Evolutionary conservation across 2,113 vertebrate species (phyloP).

Genomic region (Rhadina sibilatrix): DNA sequence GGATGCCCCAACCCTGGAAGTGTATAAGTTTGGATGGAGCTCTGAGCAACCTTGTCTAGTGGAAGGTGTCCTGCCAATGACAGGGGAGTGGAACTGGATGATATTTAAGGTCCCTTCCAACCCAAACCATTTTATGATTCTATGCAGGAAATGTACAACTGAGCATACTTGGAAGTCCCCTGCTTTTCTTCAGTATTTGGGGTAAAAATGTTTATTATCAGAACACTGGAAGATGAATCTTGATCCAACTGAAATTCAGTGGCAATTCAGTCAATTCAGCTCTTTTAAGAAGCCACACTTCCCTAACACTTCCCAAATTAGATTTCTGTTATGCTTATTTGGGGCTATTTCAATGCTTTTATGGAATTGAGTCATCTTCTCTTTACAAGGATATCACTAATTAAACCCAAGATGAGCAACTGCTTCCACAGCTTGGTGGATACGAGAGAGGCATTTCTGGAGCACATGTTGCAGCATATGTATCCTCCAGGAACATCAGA

Average conservation of each 20-base stretch:
- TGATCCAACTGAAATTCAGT: accelerated
- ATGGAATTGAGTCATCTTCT: neutral
- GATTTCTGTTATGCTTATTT: neutral
- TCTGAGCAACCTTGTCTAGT: neutral
- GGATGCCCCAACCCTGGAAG: neutral
- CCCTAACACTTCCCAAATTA: neutral
- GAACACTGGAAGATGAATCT: neutral
- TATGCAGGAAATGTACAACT: neutral
- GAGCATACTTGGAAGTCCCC: neutral
- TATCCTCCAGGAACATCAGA: neutral
- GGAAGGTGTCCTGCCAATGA: neutral
- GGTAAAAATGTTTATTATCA: neutral
- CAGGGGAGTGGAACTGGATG: too few species aligned
- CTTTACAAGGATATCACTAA: neutral
- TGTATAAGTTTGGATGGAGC: neutral
- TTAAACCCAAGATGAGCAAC: conserved; percentile 11
- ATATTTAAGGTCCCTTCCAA: neutral
- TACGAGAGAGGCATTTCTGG: accelerated
- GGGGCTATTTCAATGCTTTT: neutral
- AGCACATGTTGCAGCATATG: neutral
- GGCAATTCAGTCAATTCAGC: accelerated
- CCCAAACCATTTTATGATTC: neutral
- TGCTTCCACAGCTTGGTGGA: neutral
- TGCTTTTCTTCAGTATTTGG: neutral
- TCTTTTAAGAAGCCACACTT: neutral